These are phyloP conservation scores for Diachrysia chrysitis DNA, from an alignment of 2,888 invertebrate species.

Conservation along the genomic window DNA sequence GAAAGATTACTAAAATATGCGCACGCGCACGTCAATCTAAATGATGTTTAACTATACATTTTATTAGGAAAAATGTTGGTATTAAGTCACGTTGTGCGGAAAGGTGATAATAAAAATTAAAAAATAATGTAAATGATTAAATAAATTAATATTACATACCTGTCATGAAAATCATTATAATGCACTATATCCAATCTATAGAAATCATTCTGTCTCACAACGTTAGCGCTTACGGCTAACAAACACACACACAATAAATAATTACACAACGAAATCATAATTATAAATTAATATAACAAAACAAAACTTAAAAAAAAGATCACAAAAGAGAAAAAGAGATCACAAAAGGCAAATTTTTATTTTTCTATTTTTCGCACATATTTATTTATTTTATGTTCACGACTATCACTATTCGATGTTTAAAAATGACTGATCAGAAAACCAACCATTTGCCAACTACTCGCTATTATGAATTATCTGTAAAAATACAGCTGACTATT, in stretches of 20 bases:
- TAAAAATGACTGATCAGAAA: constrained; percentile 46
- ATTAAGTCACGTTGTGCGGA: too few relatives aligned
- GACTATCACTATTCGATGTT: constrained; percentile 47
- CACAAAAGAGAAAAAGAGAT: not conserved
- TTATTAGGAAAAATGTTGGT: too few relatives aligned
- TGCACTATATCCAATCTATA: constrained; percentile 87
- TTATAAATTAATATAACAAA: constrained; percentile 17
- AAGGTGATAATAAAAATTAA: not conserved
- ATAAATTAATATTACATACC: constrained; percentile 68
- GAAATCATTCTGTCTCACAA: constrained; percentile 64
- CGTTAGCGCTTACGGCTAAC: constrained; percentile 60
- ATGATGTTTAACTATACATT: too few relatives aligned
- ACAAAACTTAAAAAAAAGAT: constrained; percentile 12
- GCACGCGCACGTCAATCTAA: not conserved
- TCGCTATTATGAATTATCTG: constrained; percentile 22
- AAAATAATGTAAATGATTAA: not conserved
- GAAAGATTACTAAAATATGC: not conserved
- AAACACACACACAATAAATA: constrained; percentile 52
- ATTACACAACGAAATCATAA: constrained; percentile 46
- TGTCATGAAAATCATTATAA: constrained; percentile 88
- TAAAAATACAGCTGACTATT: constrained; percentile 15
- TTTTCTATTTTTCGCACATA: constrained; percentile 12
- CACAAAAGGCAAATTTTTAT: not conserved
- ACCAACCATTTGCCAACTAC: constrained; percentile 22
- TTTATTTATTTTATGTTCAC: constrained; percentile 23